Conservation (phyloP, 2,113 vertebrate species). For the Polyodon spathula region DNA sequence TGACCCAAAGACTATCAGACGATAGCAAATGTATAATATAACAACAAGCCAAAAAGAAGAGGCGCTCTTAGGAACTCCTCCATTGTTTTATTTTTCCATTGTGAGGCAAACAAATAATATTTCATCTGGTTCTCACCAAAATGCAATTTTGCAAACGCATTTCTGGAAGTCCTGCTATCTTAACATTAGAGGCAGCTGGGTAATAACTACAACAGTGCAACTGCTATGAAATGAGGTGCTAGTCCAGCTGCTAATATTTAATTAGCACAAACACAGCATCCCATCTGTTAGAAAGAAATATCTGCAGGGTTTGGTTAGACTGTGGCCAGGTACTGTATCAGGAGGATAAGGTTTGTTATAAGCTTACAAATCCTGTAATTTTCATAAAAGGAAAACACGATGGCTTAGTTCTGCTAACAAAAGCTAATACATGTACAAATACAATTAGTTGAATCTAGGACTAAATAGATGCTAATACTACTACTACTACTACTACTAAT, state of each 20-base stretch:
- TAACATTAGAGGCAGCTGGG: constrained; percentile 44
- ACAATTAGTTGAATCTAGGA: too few species aligned
- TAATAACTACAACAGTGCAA: constrained; percentile 53
- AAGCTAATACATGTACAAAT: too few species aligned
- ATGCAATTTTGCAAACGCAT: neutral
- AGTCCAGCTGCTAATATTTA: constrained; percentile 57
- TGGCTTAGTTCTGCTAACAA: too few species aligned
- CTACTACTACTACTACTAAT: too few species aligned
- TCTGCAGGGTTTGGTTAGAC: constrained; percentile 38
- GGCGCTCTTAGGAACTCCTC: too few species aligned
- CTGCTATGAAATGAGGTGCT: constrained; percentile 49
- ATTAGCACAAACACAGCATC: constrained; percentile 57
- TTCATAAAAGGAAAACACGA: too few species aligned
- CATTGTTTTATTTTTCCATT: too few species aligned
- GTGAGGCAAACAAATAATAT: neutral
- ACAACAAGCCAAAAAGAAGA: too few species aligned
- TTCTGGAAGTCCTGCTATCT: neutral
- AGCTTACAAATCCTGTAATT: too few species aligned
- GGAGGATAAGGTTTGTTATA: too few species aligned
- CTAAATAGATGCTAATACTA: too few species aligned
- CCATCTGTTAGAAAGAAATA: constrained; percentile 43
- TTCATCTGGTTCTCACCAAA: neutral
- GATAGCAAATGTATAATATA: constrained; percentile 54
- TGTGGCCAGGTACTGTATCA: too few species aligned
- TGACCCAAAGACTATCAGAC: constrained; percentile 48